Base-by-base conservation (phyloP, 1,140 invertebrate genomes). In the Macrobrachium nipponense region DNA sequence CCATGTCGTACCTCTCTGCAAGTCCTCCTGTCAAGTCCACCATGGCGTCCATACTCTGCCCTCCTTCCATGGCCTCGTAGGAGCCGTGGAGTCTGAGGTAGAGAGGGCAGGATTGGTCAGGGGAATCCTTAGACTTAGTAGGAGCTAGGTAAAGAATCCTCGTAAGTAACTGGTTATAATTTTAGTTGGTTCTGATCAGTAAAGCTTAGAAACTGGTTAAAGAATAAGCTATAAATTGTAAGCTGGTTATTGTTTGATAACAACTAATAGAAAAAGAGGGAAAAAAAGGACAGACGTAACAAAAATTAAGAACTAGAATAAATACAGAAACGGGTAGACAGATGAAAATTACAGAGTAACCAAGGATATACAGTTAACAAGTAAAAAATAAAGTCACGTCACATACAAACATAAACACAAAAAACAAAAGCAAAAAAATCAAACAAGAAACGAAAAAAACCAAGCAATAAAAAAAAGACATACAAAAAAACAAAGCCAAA, bases 11-110 rank as follows among this genome's bases (percentile, higher is more conserved):
- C 85, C 91, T 88, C 90, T 94, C 93, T 14, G 93, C 92, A 11
- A 94, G 91, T 59, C 93, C 93, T 10, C 93, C 93, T 23, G 93
- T 94, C 85, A 94, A 92, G 89, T 94, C 94, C 78, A 93, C 93
- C 90, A 94, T 91, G 43, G 93, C 93, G 89, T 94, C 93, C 75
- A 91, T 90, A 10, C 92, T 92, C 76, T 92, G 91, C 15, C 93
- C 93, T 70, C 94, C 91, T 59, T 89, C 89, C 66, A 91, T 61
- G 7, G 90, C 90, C 85, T 90, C 90, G 78, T 90, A 91, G 17
- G 89, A 88, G 11, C 90, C 90, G 78, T 91, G 89, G 3, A 91
- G 75, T 77, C 90, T 90, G 86, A 5, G 20, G 82, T 7, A 43
- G n/a, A 43, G n/a, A 43, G 59, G 58, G 2, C 15, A 15, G 20